Percentiles rank a stretch among this genome's conserved stretches.
Evolutionary conservation across 2,888 invertebrate genomes (phyloP).

Genomic region (Tenthredo scrophulariae): DNA sequence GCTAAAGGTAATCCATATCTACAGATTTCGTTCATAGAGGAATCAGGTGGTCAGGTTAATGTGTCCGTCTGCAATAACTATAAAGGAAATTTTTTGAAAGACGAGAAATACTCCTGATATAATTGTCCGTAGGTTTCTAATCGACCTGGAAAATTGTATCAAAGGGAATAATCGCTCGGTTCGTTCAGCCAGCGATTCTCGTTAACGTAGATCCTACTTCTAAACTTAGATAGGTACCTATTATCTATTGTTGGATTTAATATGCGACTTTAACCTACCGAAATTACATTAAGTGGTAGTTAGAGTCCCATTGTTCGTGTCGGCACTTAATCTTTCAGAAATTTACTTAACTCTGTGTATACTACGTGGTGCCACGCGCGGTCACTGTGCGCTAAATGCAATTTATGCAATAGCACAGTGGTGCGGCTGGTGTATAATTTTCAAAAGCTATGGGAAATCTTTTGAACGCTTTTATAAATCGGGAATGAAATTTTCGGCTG

Average conservation of each 20-base stretch:
- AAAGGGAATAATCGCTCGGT: neutral
- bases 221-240: neutral
- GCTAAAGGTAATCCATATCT: neutral
- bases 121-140: neutral
- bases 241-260: constrained; percentile 42
- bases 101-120: neutral
- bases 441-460: neutral
- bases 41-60: neutral
- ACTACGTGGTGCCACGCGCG: neutral
- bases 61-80: neutral
- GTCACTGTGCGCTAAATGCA: neutral
- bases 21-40: neutral
- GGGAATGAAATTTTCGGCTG: neutral
- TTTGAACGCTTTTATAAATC: neutral
- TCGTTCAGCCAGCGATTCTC: neutral
- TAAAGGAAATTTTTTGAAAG: neutral
- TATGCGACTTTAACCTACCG: constrained; percentile 34
- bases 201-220: neutral
- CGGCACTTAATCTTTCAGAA: constrained; percentile 44
- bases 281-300: constrained; percentile 43
- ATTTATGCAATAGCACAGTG: neutral
- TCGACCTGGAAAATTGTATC: neutral
- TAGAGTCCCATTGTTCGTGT: constrained; percentile 39
- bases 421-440: neutral
- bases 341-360: constrained; percentile 29